Conservation (phyloP, 2,888 invertebrate species). For the Eilema depressum region DNA sequence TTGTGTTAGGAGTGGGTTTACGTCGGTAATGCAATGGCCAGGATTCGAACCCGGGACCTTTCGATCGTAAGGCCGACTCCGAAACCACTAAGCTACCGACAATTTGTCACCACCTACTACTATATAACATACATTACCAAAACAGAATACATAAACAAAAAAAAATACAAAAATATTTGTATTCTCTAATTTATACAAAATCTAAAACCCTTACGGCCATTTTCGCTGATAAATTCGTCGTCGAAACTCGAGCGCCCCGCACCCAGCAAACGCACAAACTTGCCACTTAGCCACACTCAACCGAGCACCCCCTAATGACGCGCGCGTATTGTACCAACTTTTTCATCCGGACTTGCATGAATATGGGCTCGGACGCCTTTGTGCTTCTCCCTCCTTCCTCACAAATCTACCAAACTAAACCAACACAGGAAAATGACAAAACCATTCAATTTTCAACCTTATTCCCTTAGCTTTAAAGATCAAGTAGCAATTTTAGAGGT, state of each 20-base stretch:
- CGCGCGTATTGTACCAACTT: conserved; percentile 73
- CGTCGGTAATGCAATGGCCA: too few species aligned
- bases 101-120: too few species aligned
- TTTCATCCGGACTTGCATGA: conserved; percentile 68
- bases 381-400: conserved; percentile 57
- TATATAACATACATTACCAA: too few species aligned
- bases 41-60: too few species aligned
- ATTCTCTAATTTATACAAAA: conserved; percentile 7
- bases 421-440: neutral
- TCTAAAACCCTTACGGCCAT: conserved; percentile 26
- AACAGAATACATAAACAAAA: neutral
- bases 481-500: neutral
- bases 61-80: too few species aligned
- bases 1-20: too few species aligned
- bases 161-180: neutral
- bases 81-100: too few species aligned
- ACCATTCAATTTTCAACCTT: conserved; percentile 29
- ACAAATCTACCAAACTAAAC: conserved; percentile 37
- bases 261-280: conserved; percentile 57
- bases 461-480: neutral
- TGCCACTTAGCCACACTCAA: conserved; percentile 66
- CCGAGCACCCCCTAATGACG: conserved; percentile 68
- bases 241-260: conserved; percentile 42
- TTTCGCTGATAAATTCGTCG: conserved; percentile 33
- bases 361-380: conserved; percentile 67